These are phyloP conservation scores for Odontothrips loti DNA, from an alignment of 2,888 invertebrate species.

Conservation along the genomic window DNA sequence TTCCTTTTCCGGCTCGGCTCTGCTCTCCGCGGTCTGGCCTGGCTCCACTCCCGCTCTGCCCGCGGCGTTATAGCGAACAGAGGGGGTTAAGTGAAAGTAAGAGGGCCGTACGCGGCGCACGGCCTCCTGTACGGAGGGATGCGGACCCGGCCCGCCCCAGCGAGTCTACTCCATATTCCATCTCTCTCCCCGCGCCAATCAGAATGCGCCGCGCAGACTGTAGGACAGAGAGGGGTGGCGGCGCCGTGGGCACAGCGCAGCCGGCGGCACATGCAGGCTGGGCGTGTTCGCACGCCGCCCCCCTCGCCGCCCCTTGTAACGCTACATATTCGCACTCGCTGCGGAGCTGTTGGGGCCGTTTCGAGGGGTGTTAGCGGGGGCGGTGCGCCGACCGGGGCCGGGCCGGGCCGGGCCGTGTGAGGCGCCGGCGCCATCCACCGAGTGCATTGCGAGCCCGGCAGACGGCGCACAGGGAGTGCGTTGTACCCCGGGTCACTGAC, in stretches of 20 bases:
- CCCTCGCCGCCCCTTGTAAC: no score
- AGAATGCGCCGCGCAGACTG: neutral
- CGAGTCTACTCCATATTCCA: slow-evolving; percentile 48
- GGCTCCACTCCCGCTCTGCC: no score
- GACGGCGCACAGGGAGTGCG: neutral
- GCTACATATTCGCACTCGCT: no score
- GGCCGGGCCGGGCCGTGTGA: neutral
- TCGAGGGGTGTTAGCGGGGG: no score
- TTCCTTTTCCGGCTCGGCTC: no score
- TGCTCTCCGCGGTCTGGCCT: no score
- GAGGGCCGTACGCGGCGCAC: slow-evolving; percentile 42
- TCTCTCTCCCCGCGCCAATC: neutral
- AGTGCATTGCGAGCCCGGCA: neutral
- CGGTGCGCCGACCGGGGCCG: neutral
- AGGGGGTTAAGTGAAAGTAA: slow-evolving; percentile 47
- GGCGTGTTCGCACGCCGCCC: no score
- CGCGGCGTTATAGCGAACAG: neutral
- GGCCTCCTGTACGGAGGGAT: slow-evolving; percentile 44
- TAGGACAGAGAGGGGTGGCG: no score
- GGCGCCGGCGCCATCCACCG: neutral
- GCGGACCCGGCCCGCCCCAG: slow-evolving; percentile 47
- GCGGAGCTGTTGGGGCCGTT: no score
- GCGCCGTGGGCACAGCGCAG: no score
- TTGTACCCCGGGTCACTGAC: neutral
- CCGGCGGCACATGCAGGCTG: no score